Percentiles rank a stretch among this genome's conserved stretches.
phyloP scores from a whole-genome alignment of 2,113 vertebrate species.

The Engraulis encrasicolus region DNA sequence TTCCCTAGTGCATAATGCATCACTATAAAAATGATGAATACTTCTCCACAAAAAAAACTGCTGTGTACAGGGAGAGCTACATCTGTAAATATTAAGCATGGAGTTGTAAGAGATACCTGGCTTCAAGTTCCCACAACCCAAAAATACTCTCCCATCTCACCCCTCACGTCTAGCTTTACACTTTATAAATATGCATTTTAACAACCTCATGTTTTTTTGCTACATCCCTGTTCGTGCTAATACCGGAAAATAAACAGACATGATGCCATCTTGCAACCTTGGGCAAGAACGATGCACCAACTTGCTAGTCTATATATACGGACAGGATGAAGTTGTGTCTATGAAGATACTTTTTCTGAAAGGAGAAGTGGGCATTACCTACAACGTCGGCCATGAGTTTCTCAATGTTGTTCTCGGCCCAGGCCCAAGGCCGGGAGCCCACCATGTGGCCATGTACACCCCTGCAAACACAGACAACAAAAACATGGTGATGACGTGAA shows the following conservation, averaged over 20 bases:
- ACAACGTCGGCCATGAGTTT: constrained; percentile 84
- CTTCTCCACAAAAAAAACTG: background rate
- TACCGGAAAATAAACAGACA: background rate
- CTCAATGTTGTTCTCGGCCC: constrained; percentile 84
- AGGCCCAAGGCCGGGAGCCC: constrained; percentile 86
- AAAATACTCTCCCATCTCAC: too few species aligned
- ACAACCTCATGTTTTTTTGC: background rate
- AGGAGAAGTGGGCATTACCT: constrained; percentile 76
- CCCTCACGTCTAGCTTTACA: background rate
- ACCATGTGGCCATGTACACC: constrained; percentile 83
- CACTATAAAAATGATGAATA: background rate
- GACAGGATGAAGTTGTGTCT: too few species aligned
- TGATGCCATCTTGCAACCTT: background rate
- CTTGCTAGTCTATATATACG: background rate
- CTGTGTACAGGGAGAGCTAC: background rate
- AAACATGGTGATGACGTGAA: too few species aligned
- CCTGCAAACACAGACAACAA: constrained; percentile 63
- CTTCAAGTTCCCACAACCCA: background rate
- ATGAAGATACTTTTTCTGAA: too few species aligned
- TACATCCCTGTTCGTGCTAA: too few species aligned
- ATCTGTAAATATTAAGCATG: background rate
- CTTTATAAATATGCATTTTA: background rate
- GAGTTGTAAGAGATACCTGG: background rate
- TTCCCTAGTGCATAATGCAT: background rate
- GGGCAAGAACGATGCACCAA: background rate